These are phyloP conservation scores for Aurelia sp. DNA, from an alignment of 30 jellyfish, hydroid and myxozoan genomes.

Conservation along the genomic window DNA sequence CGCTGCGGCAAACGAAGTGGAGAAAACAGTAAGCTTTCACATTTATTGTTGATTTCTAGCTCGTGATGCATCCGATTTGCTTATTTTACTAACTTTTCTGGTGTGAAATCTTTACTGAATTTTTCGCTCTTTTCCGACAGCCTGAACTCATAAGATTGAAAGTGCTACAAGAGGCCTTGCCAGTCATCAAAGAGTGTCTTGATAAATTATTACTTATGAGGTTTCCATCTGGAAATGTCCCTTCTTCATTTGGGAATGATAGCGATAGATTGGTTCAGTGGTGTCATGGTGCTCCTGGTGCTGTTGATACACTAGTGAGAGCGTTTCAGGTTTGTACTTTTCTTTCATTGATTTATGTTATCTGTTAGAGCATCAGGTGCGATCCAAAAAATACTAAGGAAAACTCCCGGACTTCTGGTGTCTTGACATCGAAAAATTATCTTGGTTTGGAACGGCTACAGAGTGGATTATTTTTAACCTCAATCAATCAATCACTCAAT, in stretches of 20 bases:
- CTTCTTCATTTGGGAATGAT: slow-evolving; percentile 72
- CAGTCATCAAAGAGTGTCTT: slow-evolving; percentile 52
- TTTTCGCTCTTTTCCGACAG: slow-evolving; percentile 12
- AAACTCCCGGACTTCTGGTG: too few species aligned
- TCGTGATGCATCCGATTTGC: too few species aligned
- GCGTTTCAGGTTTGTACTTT: slow-evolving; percentile 72
- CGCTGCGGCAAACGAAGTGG: too few species aligned
- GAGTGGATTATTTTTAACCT: too few species aligned
- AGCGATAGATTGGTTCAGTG: slow-evolving; percentile 87
- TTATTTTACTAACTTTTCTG: too few species aligned
- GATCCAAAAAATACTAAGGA: too few species aligned
- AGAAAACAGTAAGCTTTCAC: too few species aligned
- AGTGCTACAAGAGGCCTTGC: slow-evolving; percentile 40
- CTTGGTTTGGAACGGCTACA: too few species aligned
- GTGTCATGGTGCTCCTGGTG: slow-evolving; percentile 99
- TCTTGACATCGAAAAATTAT: too few species aligned
- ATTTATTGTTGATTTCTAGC: too few species aligned
- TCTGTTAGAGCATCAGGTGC: not conserved
- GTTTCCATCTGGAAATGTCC: slow-evolving; percentile 88
- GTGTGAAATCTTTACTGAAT: too few species aligned
- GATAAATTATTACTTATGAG: slow-evolving; percentile 57
- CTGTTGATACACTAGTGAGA: slow-evolving; percentile 58
- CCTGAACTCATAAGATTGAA: slow-evolving; percentile 53
- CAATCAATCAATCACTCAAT: too few species aligned
- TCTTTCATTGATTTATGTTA: not conserved